Evolutionary conservation across 2,113 vertebrate species (phyloP), one percentile per base, ranked within the genome.

Genomic region (Leucopsar rothschildi): DNA sequence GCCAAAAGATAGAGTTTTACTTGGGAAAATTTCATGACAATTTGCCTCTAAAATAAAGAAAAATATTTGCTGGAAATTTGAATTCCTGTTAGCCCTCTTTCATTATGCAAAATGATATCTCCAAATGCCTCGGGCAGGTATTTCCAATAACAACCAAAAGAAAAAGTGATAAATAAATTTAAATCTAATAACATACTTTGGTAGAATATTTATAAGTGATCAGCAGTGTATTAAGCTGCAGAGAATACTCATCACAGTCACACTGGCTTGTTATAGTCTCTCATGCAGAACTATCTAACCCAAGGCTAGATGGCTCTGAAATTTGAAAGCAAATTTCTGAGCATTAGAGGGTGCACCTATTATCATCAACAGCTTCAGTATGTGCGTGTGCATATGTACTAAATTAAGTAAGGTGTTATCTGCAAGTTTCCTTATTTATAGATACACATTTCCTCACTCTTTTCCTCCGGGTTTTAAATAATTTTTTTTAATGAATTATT

Each of bases 121-220:
- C 23, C 35, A 63, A 88, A 69, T 50, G 69, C 93, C 88, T 70
- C 35, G 52, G 47, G 86, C 66, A 80, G 80, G 15, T 76, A 81
- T 89, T 93, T 90, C 53, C 95, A 94, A 92, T 76, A 75, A 75
- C 86, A 77, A 60, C 24, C 35, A 63, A 90, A 91, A 45, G n/a
- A 94, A 91, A 75, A 97, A 87, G 20, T 86, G 44, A 89, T 95
- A 85, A 94, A 96, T 73, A 90, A 97, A 97, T 92, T 96, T 92
- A 96, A 95, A 94, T 93, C 93, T 93, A 94, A 94, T 96, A 93
- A 90, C 24, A 64, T 81, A 71, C 61, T 95, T 50, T 68, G n/a
- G 35, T 49, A 76, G 85, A 92, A 95, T 97, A 95, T 95, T 96
- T 97, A 78, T 86, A 92, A 89, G 86, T 52, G 66, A 96, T 95